Conservation (phyloP, 2,797 vertebrate species). For the Agapornis canus region DNA sequence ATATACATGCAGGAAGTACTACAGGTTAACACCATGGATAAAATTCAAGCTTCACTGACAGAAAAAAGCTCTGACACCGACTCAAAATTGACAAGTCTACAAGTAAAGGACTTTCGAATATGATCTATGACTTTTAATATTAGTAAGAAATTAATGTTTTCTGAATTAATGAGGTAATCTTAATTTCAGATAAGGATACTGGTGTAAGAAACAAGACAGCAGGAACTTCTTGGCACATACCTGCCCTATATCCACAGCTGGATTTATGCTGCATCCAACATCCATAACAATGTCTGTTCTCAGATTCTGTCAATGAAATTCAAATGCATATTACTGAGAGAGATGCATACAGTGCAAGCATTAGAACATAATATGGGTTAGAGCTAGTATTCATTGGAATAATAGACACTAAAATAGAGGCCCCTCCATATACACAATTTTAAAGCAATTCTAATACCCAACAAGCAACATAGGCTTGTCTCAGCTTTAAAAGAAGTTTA, state of each 20-base stretch:
- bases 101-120: background rate
- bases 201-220: background rate
- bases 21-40: background rate
- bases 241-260: slow-evolving; percentile 80
- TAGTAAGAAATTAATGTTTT: background rate
- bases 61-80: background rate
- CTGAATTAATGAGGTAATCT: background rate
- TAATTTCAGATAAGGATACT: background rate
- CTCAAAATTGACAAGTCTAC: background rate
- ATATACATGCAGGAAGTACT: background rate
- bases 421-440: background rate
- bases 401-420: background rate
- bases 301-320: slow-evolving; percentile 70
- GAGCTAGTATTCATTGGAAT: background rate
- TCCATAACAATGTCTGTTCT: slow-evolving; percentile 82
- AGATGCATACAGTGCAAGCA: background rate
- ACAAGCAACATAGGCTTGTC: background rate
- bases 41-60: background rate
- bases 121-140: background rate
- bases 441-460: background rate
- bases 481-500: background rate
- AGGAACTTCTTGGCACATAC: slow-evolving; percentile 50
- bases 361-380: background rate
- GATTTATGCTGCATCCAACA: slow-evolving; percentile 77
- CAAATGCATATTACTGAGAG: background rate